These are phyloP conservation scores for Tympanoctomys barrerae DNA, from an alignment of 2,797 vertebrate species.

Conservation along the genomic window DNA sequence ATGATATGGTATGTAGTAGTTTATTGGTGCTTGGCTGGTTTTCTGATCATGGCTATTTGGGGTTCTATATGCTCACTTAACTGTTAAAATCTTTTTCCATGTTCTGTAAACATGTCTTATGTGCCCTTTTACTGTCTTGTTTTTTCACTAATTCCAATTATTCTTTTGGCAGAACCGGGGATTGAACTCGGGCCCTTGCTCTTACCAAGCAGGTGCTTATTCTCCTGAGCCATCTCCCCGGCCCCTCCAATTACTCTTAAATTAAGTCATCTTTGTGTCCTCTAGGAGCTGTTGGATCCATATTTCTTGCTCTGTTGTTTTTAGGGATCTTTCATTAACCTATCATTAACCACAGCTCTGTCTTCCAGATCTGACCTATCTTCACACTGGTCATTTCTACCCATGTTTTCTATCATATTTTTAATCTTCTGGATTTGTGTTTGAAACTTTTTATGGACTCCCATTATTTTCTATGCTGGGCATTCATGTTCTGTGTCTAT, in stretches of 20 bases:
- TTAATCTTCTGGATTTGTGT: neutral
- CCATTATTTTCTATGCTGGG: neutral
- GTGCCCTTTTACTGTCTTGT: neutral
- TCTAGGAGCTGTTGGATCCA: neutral
- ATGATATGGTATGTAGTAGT: neutral
- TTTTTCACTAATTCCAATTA: neutral
- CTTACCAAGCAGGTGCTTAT: too few species aligned
- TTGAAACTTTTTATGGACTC: neutral
- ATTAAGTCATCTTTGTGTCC: neutral
- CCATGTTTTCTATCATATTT: neutral
- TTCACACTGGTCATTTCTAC: neutral
- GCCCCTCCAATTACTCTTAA: neutral
- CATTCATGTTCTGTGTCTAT: neutral
- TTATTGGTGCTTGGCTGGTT: neutral
- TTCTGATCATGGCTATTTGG: neutral
- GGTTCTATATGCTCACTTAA: neutral
- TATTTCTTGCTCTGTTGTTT: neutral
- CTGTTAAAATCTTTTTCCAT: neutral
- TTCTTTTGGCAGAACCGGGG: neutral
- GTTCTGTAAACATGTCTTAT: neutral
- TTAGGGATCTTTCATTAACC: neutral
- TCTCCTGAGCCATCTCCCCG: too few species aligned
- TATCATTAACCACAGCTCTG: neutral
- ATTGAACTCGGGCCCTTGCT: too few species aligned
- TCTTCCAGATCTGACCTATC: neutral